A percentile compares a stretch with the other conserved stretches of the same genome.
phyloP scores from a whole-genome alignment of 1,140 invertebrate species.

The Saccostrea echinata region DNA sequence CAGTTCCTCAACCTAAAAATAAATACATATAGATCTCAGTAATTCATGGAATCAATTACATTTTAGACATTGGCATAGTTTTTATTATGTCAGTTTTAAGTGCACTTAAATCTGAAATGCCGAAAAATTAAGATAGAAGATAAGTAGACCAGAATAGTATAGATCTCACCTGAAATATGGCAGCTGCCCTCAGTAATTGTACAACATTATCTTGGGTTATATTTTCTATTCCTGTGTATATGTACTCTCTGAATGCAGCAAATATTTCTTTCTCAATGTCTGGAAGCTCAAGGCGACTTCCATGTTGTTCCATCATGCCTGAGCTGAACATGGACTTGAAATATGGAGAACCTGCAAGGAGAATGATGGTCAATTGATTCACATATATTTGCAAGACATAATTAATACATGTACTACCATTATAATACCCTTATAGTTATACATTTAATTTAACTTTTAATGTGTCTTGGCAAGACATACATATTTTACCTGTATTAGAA shows the following conservation, averaged over 20 bases:
- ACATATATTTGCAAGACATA: not conserved
- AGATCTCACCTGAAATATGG: slow-evolving; percentile 59
- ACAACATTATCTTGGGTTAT: slow-evolving; percentile 62
- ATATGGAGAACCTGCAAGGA: slow-evolving; percentile 60
- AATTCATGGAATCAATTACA: no score
- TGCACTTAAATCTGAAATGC: no score
- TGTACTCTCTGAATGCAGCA: slow-evolving; percentile 58
- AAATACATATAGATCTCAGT: not conserved
- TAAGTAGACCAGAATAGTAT: not conserved
- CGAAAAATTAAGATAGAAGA: no score
- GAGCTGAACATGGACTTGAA: slow-evolving; percentile 66
- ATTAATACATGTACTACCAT: no score
- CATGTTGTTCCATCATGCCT: slow-evolving; percentile 64
- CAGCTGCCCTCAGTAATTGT: slow-evolving; percentile 56
- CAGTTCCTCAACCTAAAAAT: slow-evolving; percentile 43
- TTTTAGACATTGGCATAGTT: no score
- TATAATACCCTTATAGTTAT: no score
- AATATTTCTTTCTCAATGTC: slow-evolving; percentile 63
- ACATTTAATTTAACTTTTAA: not conserved
- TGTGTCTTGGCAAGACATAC: not conserved
- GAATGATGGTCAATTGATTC: not conserved
- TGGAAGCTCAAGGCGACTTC: slow-evolving; percentile 55
- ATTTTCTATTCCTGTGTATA: slow-evolving; percentile 60
- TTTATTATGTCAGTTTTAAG: no score
- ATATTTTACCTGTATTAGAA: no score